phyloP scores from a whole-genome alignment of 2,113 vertebrate genomes.

The Peromyscus maniculatus region DNA sequence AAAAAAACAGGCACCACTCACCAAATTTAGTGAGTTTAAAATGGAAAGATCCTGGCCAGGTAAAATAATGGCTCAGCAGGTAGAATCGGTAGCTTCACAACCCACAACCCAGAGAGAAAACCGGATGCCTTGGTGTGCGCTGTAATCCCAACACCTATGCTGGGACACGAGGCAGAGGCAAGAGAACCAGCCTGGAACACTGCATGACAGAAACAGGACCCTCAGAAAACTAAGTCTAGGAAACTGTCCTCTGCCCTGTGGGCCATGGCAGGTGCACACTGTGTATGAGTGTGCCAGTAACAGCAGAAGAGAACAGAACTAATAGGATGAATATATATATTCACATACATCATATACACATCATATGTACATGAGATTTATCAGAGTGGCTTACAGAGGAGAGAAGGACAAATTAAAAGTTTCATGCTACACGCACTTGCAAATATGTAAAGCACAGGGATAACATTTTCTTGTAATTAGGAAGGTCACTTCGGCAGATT shows the following conservation, averaged over 20 bases:
- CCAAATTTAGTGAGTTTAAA: slow-evolving; percentile 31
- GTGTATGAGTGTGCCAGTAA: background rate
- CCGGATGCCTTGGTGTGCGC: background rate
- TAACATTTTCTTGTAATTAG: background rate
- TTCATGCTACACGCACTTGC: background rate
- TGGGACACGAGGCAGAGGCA: background rate
- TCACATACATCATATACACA: background rate
- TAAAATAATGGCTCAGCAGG: background rate
- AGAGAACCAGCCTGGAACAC: background rate
- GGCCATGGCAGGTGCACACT: background rate
- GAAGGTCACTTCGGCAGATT: slow-evolving; percentile 6
- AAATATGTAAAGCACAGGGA: slow-evolving; percentile 2
- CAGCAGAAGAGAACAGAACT: background rate
- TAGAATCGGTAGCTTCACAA: no score
- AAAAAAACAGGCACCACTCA: background rate
- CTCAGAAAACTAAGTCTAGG: background rate
- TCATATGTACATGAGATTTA: background rate
- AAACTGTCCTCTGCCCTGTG: background rate
- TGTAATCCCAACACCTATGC: background rate
- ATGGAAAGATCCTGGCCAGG: background rate
- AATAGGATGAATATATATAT: background rate
- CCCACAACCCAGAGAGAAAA: background rate
- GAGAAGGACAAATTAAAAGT: background rate
- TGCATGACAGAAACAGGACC: background rate
- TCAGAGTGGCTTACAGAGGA: background rate